These are phyloP conservation scores for Drosophila merina DNA, from an alignment of 2,888 invertebrate genomes.

Conservation along the genomic window DNA sequence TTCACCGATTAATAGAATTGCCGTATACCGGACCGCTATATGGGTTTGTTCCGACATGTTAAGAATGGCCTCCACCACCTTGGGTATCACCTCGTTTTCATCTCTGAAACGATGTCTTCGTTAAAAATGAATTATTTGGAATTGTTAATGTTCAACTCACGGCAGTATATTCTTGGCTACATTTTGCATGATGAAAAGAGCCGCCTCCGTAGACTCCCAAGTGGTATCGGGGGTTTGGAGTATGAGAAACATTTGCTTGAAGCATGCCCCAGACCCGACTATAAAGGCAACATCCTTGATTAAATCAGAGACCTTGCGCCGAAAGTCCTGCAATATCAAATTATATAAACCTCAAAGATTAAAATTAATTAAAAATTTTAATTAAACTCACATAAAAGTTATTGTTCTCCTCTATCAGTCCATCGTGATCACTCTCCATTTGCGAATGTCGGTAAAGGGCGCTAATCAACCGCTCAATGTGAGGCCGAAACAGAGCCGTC, in stretches of 20 bases:
- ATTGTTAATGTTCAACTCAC: conserved; percentile 86
- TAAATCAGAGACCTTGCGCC: conserved; percentile 94
- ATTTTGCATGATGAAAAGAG: conserved; percentile 96
- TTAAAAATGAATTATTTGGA: neutral
- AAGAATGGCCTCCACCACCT: conserved; percentile 95
- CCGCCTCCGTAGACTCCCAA: conserved; percentile 97
- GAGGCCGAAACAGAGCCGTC: conserved; percentile 94
- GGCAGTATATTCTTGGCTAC: conserved; percentile 97
- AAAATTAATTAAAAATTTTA: neutral
- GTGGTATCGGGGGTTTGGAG: conserved; percentile 89
- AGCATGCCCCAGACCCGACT: conserved; percentile 95
- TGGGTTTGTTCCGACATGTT: conserved; percentile 93
- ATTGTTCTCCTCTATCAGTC: conserved; percentile 92
- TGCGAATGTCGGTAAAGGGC: conserved; percentile 96
- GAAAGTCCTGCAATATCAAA: conserved; percentile 86
- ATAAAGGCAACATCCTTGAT: conserved; percentile 99
- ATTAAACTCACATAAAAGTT: conserved; percentile 88
- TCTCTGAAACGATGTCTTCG: conserved; percentile 86
- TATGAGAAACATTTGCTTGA: conserved; percentile 94
- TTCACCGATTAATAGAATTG: conserved; percentile 94
- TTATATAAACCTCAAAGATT: neutral
- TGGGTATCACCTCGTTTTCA: conserved; percentile 96
- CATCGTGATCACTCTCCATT: conserved; percentile 97
- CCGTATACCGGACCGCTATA: conserved; percentile 94
- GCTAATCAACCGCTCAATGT: conserved; percentile 94